Evolutionary conservation across 2,888 invertebrate genomes (phyloP).

Genomic region (Odontocerum albicorne): DNA sequence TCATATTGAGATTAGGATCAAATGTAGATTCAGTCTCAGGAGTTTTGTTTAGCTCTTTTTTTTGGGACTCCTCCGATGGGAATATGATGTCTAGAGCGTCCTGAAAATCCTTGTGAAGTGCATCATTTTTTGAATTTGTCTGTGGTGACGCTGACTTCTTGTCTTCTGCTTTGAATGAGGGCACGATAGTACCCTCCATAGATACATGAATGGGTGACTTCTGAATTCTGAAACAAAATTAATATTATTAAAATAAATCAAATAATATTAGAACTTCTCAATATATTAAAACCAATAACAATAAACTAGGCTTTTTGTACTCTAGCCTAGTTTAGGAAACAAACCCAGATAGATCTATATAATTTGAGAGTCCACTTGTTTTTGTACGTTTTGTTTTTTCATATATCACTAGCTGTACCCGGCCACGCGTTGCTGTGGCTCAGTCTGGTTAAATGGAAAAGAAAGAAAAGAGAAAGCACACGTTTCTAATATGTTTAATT

Average conservation of each 20-base stretch:
- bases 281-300: too few relatives aligned
- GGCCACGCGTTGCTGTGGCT: too few relatives aligned
- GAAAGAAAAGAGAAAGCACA: too few relatives aligned
- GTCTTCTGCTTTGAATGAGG: conserved; percentile 39
- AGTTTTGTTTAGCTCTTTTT: conserved; percentile 9
- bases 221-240: conserved; percentile 32
- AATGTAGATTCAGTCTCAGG: not conserved
- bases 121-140: conserved; percentile 6
- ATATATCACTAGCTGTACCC: too few relatives aligned
- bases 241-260: too few relatives aligned
- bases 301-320: too few relatives aligned
- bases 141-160: conserved; percentile 36
- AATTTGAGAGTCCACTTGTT: too few relatives aligned
- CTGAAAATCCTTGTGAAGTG: conserved; percentile 64
- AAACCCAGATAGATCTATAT: too few relatives aligned
- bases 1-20: conserved; percentile 14
- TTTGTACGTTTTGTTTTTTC: too few relatives aligned
- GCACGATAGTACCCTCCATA: conserved; percentile 35
- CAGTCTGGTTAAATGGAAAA: too few relatives aligned
- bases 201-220: conserved; percentile 42
- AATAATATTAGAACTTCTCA: not conserved
- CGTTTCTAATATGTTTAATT: too few relatives aligned
- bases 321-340: too few relatives aligned
- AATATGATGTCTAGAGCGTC: conserved; percentile 69
- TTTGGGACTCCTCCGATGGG: conserved; percentile 49